Base-by-base conservation (phyloP, 2,113 vertebrate species). In the Zonotrichia leucophrys region DNA sequence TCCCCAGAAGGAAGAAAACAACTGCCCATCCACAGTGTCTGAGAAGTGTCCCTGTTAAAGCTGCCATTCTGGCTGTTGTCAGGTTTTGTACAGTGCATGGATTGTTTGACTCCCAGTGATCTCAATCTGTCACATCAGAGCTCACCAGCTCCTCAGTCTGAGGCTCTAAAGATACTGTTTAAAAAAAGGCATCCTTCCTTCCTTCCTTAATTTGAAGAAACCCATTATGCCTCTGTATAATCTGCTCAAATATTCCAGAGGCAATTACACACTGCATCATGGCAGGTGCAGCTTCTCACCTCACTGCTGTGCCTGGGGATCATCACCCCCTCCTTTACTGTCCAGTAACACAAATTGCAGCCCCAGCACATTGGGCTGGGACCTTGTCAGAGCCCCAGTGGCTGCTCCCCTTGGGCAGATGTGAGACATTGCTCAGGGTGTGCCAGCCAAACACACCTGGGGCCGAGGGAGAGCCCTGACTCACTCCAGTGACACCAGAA, bases 101-200 rank as follows among this genome's bases (percentile, higher is more conserved):
- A 74, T 83, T 41, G 33, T 92, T 70, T 88, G 83, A 83, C 64
- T 93, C 47, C 35, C 30, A 7, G 72, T 81, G 83, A 89, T 92
- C 94, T 90, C 83, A 92, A 70, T 90, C 86, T 93, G 92, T 94
- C 95, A 93, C 80, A 83, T 90, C 60, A 89, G 46, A 83, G 83
- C 68, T 81, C 89, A 95, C 59, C 80, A 93, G 7, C 56, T 76
- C 55, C 60, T 86, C 63, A 74, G 31, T 25, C 35, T 39, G 55
- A 95, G 35, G 50, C 47, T 96, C 64, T 63, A 58, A 91, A 91
- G 35, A 55, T 8, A 27, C 3, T 2, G 0, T n/a, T 83, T 11
- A 2, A 25, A 46, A 75, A 22, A 56, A 49, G 3, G 13, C 55
- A 77, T 75, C 64, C 10, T 69, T 55, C n/a, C 88, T 80, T 77